Percentiles rank a stretch among this genome's conserved stretches.
phyloP scores from a whole-genome alignment of 2,113 vertebrate species.

The Phyllopteryx taeniolatus region DNA sequence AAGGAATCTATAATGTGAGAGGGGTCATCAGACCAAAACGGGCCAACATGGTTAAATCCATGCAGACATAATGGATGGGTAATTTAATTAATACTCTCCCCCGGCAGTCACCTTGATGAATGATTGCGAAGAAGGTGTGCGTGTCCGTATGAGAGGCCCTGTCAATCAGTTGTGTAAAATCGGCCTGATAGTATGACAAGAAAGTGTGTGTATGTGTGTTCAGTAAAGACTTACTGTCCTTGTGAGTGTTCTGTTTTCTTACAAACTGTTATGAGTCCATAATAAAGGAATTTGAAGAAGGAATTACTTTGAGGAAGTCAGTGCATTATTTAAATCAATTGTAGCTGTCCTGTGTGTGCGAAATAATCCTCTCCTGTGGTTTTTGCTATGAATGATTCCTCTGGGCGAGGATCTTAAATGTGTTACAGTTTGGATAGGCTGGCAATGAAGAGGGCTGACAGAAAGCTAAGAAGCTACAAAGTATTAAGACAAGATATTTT shows the following conservation, averaged over 20 bases:
- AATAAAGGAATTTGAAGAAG: constrained; percentile 54
- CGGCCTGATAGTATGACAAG: no score
- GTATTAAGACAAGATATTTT: constrained; percentile 33
- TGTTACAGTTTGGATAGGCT: constrained; percentile 44
- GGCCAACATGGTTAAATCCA: constrained; percentile 43
- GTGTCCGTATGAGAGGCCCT: constrained; percentile 17
- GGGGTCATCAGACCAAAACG: constrained; percentile 33
- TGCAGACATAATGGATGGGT: constrained; percentile 43
- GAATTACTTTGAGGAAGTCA: constrained; percentile 40
- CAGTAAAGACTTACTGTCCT: constrained; percentile 42
- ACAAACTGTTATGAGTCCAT: constrained; percentile 27
- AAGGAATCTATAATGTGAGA: constrained; percentile 37
- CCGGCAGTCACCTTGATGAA: constrained; percentile 60
- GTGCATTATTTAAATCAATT: constrained; percentile 55
- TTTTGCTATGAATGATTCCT: constrained; percentile 47
- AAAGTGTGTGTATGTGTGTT: not conserved
- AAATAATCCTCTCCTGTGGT: constrained; percentile 27
- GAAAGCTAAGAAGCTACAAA: constrained; percentile 17
- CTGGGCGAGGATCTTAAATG: constrained; percentile 69
- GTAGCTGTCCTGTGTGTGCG: constrained; percentile 16
- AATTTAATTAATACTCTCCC: constrained; percentile 52
- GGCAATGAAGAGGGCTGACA: constrained; percentile 32
- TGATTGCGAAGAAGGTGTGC: constrained; percentile 29
- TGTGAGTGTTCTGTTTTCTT: constrained; percentile 24
- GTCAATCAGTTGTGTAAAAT: constrained; percentile 44